These are phyloP conservation scores for Trichopoda pennipes DNA, from an alignment of 2,888 invertebrate genomes.

Conservation along the genomic window DNA sequence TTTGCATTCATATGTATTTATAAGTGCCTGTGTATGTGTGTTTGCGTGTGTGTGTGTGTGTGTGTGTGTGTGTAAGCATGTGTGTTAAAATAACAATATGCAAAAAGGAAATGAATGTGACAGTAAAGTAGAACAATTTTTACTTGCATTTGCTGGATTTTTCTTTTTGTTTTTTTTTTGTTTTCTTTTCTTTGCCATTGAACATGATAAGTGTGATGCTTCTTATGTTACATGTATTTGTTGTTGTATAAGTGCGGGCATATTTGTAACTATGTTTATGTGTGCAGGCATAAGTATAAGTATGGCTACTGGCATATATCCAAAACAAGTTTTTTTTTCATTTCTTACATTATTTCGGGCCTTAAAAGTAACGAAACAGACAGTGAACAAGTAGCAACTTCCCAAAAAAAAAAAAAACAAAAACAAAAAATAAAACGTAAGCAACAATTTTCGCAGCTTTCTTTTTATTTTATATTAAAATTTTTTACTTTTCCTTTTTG, in stretches of 20 bases:
- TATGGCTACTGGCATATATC: conserved; percentile 66
- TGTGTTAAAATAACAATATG: conserved; percentile 55
- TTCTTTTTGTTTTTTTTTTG: too few species aligned
- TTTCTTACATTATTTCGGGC: background rate
- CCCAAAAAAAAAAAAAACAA: too few species aligned
- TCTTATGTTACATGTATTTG: conserved; percentile 54
- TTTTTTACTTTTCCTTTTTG: conserved; percentile 14
- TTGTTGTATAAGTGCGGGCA: conserved; percentile 32
- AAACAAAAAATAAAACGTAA: conserved; percentile 44
- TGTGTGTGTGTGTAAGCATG: conserved; percentile 1
- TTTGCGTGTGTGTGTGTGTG: background rate
- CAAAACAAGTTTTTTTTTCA: conserved; percentile 37
- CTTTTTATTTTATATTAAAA: conserved; percentile 12
- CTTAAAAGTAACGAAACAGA: conserved; percentile 45
- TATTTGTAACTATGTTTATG: background rate
- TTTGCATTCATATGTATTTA: background rate
- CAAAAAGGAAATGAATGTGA: conserved; percentile 65
- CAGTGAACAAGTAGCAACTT: conserved; percentile 30
- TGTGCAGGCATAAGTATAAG: background rate
- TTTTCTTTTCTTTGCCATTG: conserved; percentile 13
- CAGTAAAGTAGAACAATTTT: conserved; percentile 62
- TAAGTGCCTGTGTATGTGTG: background rate
- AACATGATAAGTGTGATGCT: conserved; percentile 37
- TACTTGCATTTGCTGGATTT: conserved; percentile 11
- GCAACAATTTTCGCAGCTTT: conserved; percentile 68